A percentile compares a stretch with the other conserved stretches of the same genome.
phyloP scores from a whole-genome alignment of 2,797 vertebrate genomes.

The Cynodonichthys magdalenae region DNA sequence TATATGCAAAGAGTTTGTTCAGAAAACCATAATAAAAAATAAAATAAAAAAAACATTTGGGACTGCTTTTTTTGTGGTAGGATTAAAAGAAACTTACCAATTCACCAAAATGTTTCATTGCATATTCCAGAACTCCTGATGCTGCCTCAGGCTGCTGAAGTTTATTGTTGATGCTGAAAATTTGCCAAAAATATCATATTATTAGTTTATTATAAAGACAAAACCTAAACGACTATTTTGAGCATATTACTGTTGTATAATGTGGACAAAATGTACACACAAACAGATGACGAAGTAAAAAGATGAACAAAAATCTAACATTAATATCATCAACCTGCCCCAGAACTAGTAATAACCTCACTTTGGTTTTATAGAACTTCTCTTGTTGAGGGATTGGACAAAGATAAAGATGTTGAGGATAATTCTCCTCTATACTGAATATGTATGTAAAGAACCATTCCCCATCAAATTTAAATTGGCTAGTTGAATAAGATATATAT shows the following conservation, averaged over 20 bases:
- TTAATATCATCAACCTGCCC: background rate
- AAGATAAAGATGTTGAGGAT: too few relatives aligned
- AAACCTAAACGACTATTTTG: background rate
- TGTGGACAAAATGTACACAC: background rate
- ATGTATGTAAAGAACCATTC: too few relatives aligned
- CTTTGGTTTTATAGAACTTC: too few relatives aligned
- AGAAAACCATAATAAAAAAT: background rate
- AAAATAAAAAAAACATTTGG: background rate
- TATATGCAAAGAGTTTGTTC: too few relatives aligned
- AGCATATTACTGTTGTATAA: conserved; percentile 4
- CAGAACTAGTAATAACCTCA: too few relatives aligned
- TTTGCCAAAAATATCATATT: conserved; percentile 23
- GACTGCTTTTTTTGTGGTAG: background rate
- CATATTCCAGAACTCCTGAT: conserved; percentile 95
- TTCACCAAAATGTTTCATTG: conserved; percentile 99
- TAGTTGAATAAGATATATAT: too few relatives aligned
- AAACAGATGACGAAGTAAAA: background rate
- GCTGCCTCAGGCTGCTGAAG: conserved; percentile 98
- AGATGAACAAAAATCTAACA: background rate
- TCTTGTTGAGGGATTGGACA: too few relatives aligned
- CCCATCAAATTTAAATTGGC: background rate
- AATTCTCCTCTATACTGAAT: too few relatives aligned
- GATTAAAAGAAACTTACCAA: conserved; percentile 84
- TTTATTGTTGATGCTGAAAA: conserved; percentile 97
- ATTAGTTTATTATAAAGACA: conserved; percentile 6